A percentile compares a stretch with the other conserved stretches of the same genome.
Conservation (phyloP, 2,113 vertebrate genomes). For the Rhegmatorhina hoffmannsi region DNA sequence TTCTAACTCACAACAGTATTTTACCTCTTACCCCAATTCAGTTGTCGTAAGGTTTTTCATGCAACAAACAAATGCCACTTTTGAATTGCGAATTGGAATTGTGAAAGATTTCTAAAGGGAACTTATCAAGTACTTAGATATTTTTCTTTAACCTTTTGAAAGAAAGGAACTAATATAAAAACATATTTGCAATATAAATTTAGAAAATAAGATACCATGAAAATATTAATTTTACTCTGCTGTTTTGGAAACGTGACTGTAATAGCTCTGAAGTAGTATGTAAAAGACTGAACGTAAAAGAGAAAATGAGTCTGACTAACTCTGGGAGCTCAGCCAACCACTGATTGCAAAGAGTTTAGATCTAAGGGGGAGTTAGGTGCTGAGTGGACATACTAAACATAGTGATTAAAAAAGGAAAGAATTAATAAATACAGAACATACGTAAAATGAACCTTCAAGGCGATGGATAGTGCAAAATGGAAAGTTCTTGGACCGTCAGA, state of each 20-base stretch:
- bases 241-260: not conserved
- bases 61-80: not conserved
- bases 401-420: constrained; percentile 60
- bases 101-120: not conserved
- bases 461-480: not conserved
- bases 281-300: constrained; percentile 33
- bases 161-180: not conserved
- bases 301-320: constrained; percentile 39
- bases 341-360: constrained; percentile 41
- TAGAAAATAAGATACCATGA: not conserved
- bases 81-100: not conserved
- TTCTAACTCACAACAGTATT: constrained; percentile 1
- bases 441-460: not conserved
- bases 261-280: not conserved
- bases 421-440: constrained; percentile 54
- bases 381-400: constrained; percentile 51
- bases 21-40: constrained; percentile 27
- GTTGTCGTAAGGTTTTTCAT: not conserved
- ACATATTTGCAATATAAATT: not conserved
- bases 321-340: constrained; percentile 54
- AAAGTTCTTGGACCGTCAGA: not conserved
- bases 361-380: constrained; percentile 33
- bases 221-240: not conserved
- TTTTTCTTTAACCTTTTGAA: not conserved
- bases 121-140: not conserved